A percentile compares a stretch with the other conserved stretches of the same genome.
Conservation (phyloP, 2,888 invertebrate species). For the Catocala nupta region DNA sequence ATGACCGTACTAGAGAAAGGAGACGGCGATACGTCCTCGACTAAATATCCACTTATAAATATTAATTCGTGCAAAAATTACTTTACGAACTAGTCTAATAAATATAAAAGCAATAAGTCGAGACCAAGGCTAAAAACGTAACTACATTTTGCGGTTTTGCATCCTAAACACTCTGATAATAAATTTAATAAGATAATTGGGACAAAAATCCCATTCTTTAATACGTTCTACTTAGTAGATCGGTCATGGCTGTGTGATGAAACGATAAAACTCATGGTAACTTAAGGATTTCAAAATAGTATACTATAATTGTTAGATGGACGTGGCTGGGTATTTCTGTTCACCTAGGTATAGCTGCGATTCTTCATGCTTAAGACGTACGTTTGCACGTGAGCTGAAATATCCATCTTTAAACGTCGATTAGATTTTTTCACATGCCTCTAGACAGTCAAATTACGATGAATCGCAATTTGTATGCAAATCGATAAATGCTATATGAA, state of each 20-base stretch:
- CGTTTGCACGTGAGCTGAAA: too few relatives aligned
- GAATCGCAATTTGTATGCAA: too few relatives aligned
- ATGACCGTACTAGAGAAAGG: too few relatives aligned
- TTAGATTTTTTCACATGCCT: too few relatives aligned
- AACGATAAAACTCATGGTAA: slow-evolving; percentile 18
- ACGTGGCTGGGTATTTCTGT: slow-evolving; percentile 8
- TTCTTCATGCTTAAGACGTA: slow-evolving; percentile 3
- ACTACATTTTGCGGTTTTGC: not conserved
- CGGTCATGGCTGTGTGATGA: slow-evolving; percentile 20
- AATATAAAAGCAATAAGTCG: too few relatives aligned
- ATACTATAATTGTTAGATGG: slow-evolving; percentile 14
- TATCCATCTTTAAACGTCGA: too few relatives aligned
- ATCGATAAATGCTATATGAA: too few relatives aligned
- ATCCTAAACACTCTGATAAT: not conserved
- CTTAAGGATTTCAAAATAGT: slow-evolving; percentile 13
- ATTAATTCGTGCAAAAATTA: too few relatives aligned
- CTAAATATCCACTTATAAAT: not conserved
- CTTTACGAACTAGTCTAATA: too few relatives aligned
- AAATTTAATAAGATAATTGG: slow-evolving; percentile 6
- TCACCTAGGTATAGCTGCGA: not conserved
- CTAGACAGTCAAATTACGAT: too few relatives aligned
- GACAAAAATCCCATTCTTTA: slow-evolving; percentile 10
- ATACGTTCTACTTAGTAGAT: slow-evolving; percentile 14
- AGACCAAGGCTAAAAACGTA: too few relatives aligned
- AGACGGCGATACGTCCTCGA: too few relatives aligned